These are phyloP conservation scores for Drosophila affinis DNA, from an alignment of 2,888 invertebrate genomes.

Conservation along the genomic window DNA sequence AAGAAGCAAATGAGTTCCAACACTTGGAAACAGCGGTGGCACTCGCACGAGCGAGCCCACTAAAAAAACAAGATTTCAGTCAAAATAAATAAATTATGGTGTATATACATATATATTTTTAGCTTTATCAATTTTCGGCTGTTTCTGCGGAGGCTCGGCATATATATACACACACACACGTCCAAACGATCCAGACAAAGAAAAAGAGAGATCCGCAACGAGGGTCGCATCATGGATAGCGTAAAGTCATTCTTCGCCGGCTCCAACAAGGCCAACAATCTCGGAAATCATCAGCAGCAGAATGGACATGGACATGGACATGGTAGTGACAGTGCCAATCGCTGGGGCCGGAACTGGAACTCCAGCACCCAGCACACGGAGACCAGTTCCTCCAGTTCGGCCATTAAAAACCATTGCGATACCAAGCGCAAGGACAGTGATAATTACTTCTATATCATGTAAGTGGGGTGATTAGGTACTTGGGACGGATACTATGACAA, in stretches of 20 bases:
- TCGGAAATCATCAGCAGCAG: conserved; percentile 63
- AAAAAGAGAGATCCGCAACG: conserved; percentile 31
- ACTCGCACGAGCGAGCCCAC: background rate
- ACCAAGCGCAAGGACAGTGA: conserved; percentile 81
- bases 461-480: conserved; percentile 55
- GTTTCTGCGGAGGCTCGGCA: conserved; percentile 68
- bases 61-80: background rate
- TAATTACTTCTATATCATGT: conserved; percentile 83
- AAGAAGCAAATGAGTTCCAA: background rate
- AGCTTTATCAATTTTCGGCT: conserved; percentile 62
- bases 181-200: conserved; percentile 9
- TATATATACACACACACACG: conserved; percentile 7
- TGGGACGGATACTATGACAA: too few relatives aligned
- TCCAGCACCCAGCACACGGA: conserved; percentile 52
- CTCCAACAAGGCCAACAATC: conserved; percentile 67
- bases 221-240: conserved; percentile 72
- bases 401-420: conserved; percentile 62
- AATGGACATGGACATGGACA: conserved; percentile 19
- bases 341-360: conserved; percentile 64
- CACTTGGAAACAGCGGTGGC: background rate
- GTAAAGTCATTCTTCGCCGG: conserved; percentile 78
- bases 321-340: conserved; percentile 39
- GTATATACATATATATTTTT: conserved; percentile 54
- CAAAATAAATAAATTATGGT: background rate
- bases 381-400: conserved; percentile 53